A percentile compares a stretch with the other conserved stretches of the same genome.
phyloP scores from a whole-genome alignment of 2,113 vertebrate species.

The Meleagris gallopavo region DNA sequence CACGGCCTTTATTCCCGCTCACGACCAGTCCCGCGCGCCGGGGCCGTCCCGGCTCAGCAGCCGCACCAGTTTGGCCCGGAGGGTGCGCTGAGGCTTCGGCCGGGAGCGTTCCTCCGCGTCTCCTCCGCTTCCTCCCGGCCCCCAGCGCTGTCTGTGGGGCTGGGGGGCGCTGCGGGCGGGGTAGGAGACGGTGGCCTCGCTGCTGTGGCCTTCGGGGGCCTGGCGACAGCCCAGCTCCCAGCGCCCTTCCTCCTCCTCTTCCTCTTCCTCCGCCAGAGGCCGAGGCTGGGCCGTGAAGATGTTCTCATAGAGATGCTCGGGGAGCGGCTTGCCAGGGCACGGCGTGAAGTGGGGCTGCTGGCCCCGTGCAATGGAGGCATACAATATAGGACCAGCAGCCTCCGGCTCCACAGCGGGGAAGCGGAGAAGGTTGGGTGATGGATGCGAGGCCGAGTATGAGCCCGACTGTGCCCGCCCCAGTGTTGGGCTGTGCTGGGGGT shows the following conservation, averaged over 20 bases:
- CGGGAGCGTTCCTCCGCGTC: neutral
- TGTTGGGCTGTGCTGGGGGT: neutral
- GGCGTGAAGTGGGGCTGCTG: constrained; percentile 33
- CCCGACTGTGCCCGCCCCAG: neutral
- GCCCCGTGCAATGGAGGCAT: constrained; percentile 50
- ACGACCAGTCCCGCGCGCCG: constrained; percentile 54
- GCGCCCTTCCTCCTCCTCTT: neutral
- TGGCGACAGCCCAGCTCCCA: constrained; percentile 28
- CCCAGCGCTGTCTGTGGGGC: constrained; percentile 1
- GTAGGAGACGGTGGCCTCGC: constrained; percentile 22
- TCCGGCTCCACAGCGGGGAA: neutral
- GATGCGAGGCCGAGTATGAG: neutral
- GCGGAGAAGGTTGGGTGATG: neutral
- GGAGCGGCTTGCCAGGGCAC: neutral
- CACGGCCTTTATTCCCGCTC: constrained; percentile 38
- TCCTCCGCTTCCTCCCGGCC: constrained; percentile 28
- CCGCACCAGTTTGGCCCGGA: constrained; percentile 76
- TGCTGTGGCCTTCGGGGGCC: constrained; percentile 32
- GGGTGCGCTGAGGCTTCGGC: constrained; percentile 23
- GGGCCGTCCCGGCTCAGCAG: constrained; percentile 74
- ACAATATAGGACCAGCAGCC: constrained; percentile 4
- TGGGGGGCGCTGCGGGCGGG: constrained; percentile 28
- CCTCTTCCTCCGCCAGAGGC: neutral
- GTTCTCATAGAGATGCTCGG: constrained; percentile 79
- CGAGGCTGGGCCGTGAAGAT: constrained; percentile 22